Conservation (phyloP, 2,797 vertebrate genomes). For the Sarcophilus harrisii region DNA sequence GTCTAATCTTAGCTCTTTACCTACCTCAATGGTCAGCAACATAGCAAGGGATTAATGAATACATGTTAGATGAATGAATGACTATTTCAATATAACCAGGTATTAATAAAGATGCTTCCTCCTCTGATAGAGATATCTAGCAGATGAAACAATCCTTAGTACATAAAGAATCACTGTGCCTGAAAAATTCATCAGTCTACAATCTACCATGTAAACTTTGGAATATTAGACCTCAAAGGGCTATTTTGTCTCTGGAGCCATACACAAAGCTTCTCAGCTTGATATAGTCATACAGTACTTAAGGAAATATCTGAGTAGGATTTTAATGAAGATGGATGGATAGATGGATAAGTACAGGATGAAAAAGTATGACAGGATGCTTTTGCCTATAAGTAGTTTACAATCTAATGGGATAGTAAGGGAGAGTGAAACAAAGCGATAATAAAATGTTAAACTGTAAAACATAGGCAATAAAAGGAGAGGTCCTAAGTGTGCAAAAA, state of each 20-base stretch:
- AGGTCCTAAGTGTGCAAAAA: not conserved
- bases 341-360: not conserved
- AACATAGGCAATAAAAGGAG: not conserved
- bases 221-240: not conserved
- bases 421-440: not conserved
- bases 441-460: not conserved
- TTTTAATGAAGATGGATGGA: not conserved
- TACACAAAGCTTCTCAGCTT: not conserved
- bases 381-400: not conserved
- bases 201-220: not conserved
- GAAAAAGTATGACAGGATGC: not conserved
- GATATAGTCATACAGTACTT: not conserved
- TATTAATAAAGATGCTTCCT: not conserved
- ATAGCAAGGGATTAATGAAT: not conserved
- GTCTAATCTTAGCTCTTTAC: not conserved
- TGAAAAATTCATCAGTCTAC: not conserved
- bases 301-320: not conserved
- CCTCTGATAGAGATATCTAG: not conserved
- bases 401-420: not conserved
- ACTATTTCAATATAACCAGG: not conserved
- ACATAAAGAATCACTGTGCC: not conserved
- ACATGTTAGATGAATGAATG: not conserved
- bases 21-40: not conserved
- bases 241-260: not conserved
- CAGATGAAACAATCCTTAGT: not conserved